Evolutionary conservation across 2,888 invertebrate species (phyloP).

Genomic region (Andrena trimmerana): DNA sequence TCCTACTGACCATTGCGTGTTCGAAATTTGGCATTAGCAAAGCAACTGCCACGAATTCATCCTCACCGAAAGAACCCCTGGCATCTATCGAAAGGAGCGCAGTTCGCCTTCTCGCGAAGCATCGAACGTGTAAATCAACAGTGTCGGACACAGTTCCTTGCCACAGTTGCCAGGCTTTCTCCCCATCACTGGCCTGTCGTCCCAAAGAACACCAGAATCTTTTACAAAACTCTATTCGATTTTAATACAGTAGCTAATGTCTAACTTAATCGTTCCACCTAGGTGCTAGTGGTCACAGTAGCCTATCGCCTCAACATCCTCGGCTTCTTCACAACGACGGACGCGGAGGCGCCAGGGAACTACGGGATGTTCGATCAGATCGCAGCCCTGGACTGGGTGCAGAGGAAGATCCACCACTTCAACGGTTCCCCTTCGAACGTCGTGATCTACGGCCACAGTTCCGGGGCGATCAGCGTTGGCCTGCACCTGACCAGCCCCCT

Average conservation of each 20-base stretch:
- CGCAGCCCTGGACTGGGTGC: constrained; percentile 92
- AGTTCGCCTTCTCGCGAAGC: not conserved
- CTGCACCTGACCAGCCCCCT: constrained; percentile 89
- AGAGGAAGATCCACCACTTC: constrained; percentile 90
- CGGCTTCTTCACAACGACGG: constrained; percentile 93
- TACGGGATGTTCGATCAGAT: constrained; percentile 93
- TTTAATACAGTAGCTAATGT: constrained; percentile 6
- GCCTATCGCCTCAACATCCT: constrained; percentile 93
- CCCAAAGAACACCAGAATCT: not conserved
- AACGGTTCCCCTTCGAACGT: constrained; percentile 92
- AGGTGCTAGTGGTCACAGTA: constrained; percentile 92
- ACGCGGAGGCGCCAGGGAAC: constrained; percentile 92
- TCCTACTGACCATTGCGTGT: constrained; percentile 3
- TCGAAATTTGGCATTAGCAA: not conserved
- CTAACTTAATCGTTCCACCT: constrained; percentile 11
- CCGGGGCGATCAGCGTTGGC: constrained; percentile 92
- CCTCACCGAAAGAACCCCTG: not conserved
- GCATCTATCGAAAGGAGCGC: not conserved
- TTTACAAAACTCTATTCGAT: constrained; percentile 6
- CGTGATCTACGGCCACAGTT: constrained; percentile 92
- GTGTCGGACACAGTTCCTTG: too few relatives aligned
- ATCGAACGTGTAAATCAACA: not conserved
- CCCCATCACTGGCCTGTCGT: not conserved
- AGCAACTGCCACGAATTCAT: not conserved
- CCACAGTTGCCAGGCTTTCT: not conserved